Percentiles rank a stretch among this genome's conserved stretches.
Conservation (phyloP, 2,888 invertebrate genomes). For the Polyommatus icarus region DNA sequence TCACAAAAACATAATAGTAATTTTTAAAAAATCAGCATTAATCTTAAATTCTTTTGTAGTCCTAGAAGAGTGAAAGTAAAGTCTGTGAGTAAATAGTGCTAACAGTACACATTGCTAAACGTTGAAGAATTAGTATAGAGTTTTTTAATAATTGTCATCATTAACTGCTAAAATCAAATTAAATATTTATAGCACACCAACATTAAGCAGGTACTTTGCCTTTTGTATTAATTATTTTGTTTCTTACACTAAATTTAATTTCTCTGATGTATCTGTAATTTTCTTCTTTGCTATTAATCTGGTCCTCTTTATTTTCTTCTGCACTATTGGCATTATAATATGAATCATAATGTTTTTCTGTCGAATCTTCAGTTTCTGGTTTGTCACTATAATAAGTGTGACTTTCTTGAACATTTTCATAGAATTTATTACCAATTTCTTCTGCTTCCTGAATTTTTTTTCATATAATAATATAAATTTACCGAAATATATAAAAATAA, state of each 20-base stretch:
- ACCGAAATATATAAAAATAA: background rate
- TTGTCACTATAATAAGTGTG: conserved; percentile 49
- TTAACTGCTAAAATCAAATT: conserved; percentile 1
- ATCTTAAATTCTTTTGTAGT: background rate
- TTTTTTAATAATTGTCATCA: background rate
- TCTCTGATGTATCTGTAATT: conserved; percentile 22
- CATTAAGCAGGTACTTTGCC: background rate
- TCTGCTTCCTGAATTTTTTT: conserved; percentile 37
- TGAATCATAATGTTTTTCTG: conserved; percentile 44
- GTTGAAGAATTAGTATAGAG: background rate
- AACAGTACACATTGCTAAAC: background rate
- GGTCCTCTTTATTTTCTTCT: conserved; percentile 47
- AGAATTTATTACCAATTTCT: conserved; percentile 46
- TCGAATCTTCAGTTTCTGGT: conserved; percentile 46
- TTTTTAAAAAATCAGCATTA: background rate
- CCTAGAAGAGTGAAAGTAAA: background rate
- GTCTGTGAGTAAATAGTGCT: background rate
- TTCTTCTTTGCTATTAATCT: conserved; percentile 25
- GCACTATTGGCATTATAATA: conserved; percentile 53
- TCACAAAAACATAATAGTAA: background rate
- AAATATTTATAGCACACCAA: background rate
- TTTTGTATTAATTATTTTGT: background rate
- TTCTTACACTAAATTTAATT: conserved; percentile 12
- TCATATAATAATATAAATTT: background rate
- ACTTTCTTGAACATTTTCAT: conserved; percentile 47